phyloP scores from a whole-genome alignment of 2,888 invertebrate genomes.

The Caenorhabditis sulstoni region DNA sequence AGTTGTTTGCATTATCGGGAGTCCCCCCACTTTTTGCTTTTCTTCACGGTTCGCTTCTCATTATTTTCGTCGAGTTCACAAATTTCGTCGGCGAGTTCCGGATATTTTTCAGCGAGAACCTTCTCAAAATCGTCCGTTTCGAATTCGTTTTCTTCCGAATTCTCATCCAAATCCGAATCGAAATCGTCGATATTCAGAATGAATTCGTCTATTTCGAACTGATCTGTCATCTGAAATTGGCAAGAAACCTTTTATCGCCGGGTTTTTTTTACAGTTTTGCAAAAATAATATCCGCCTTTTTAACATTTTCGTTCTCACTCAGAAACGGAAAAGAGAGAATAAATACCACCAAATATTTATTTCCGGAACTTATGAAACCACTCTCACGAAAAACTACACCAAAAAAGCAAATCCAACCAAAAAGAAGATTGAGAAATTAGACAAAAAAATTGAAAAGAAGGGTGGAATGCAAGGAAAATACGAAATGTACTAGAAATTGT shows the following conservation, averaged over 20 bases:
- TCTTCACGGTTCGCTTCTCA: neutral
- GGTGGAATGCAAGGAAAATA: constrained; percentile 34
- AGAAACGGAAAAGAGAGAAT: neutral
- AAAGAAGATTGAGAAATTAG: neutral
- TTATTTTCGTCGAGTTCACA: constrained; percentile 42
- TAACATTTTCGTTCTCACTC: too few species aligned
- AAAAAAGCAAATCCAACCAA: constrained; percentile 35
- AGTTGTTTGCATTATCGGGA: neutral
- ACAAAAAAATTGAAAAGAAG: too few species aligned
- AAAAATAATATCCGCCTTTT: too few species aligned
- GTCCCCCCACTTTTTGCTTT: constrained; percentile 55
- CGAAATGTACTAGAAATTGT: neutral
- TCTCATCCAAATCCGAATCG: constrained; percentile 21
- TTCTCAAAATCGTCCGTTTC: constrained; percentile 54
- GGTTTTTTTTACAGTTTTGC: too few species aligned
- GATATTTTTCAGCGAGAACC: constrained; percentile 30
- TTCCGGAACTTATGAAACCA: constrained; percentile 14
- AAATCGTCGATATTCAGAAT: neutral
- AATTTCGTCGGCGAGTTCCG: constrained; percentile 43
- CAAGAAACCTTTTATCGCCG: too few species aligned
- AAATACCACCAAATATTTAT: constrained; percentile 41
- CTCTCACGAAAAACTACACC: neutral
- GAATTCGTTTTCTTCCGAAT: constrained; percentile 19
- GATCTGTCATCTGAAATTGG: constrained; percentile 16
- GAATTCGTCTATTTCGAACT: constrained; percentile 43